phyloP scores from a whole-genome alignment of 2,888 invertebrate genomes.

The Nemotelus pantherinus region DNA sequence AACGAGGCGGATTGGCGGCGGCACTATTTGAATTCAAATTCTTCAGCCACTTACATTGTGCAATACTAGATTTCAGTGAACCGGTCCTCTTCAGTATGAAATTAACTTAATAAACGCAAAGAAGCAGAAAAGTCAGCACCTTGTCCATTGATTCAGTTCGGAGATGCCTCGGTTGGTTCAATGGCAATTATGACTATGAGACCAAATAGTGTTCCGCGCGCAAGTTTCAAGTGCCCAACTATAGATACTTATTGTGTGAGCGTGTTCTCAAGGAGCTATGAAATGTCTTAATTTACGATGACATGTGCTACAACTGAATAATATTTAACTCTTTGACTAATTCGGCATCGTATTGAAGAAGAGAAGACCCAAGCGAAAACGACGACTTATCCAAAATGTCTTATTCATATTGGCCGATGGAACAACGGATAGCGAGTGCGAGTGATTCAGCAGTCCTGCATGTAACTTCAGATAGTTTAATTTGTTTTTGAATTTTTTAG shows the following conservation, averaged over 20 bases:
- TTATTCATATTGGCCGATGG: slow-evolving; percentile 5
- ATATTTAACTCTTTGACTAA: slow-evolving; percentile 42
- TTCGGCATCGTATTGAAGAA: not conserved
- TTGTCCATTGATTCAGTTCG: not conserved
- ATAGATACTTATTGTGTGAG: slow-evolving; percentile 39
- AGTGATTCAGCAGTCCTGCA: slow-evolving; percentile 19
- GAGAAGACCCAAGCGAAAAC: not conserved
- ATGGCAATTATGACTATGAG: not conserved
- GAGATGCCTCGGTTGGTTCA: not conserved
- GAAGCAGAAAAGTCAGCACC: slow-evolving; percentile 37
- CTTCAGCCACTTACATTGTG: slow-evolving; percentile 37
- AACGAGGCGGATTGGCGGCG: slow-evolving; percentile 34
- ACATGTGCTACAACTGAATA: slow-evolving; percentile 45
- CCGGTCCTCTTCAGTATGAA: slow-evolving; percentile 24
- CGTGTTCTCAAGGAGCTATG: slow-evolving; percentile 44
- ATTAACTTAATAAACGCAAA: slow-evolving; percentile 13
- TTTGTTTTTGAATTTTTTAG: slow-evolving; percentile 35
- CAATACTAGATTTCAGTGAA: slow-evolving; percentile 40
- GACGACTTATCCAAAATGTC: slow-evolving; percentile 21
- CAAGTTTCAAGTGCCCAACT: slow-evolving; percentile 36
- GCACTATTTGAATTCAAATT: slow-evolving; percentile 32
- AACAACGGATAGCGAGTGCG: not conserved
- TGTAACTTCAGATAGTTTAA: slow-evolving; percentile 22
- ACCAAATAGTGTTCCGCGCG: slow-evolving; percentile 22
- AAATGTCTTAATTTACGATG: slow-evolving; percentile 44